Conservation (phyloP, 2,113 vertebrate species). For the Macquaria ambigua region DNA sequence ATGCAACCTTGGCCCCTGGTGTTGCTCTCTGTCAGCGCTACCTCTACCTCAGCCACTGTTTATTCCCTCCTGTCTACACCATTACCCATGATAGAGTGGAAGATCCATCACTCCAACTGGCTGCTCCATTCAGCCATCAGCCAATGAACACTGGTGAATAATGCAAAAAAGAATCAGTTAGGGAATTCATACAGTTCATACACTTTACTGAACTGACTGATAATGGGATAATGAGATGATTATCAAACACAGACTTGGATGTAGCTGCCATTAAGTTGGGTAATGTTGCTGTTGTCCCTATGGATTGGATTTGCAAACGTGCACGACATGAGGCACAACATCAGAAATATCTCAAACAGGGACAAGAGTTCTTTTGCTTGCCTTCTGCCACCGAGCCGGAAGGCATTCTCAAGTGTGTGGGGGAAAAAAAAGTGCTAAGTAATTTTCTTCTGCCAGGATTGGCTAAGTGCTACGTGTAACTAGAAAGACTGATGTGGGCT, state of each 20-base stretch:
- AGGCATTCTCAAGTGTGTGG: conserved; percentile 5
- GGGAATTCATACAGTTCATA: conserved; percentile 34
- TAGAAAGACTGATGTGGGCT: conserved; percentile 49
- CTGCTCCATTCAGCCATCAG: conserved; percentile 51
- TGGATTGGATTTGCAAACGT: conserved; percentile 22
- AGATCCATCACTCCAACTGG: conserved; percentile 67
- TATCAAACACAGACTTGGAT: conserved; percentile 62
- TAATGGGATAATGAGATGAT: conserved; percentile 75
- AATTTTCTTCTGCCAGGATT: conserved; percentile 51
- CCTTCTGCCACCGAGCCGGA: background rate
- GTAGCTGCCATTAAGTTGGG: conserved; percentile 66
- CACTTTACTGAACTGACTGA: conserved; percentile 54
- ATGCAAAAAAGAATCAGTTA: conserved; percentile 40
- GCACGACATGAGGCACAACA: too few species aligned
- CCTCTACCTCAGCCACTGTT: conserved; percentile 51
- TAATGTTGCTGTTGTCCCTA: conserved; percentile 75
- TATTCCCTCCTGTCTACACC: conserved; percentile 61
- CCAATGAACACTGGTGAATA: conserved; percentile 53
- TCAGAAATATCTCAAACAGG: background rate
- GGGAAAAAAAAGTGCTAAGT: conserved; percentile 34
- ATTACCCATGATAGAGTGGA: conserved; percentile 74
- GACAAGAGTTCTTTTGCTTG: conserved; percentile 1
- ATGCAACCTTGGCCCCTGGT: conserved; percentile 60
- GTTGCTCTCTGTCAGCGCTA: conserved; percentile 56
- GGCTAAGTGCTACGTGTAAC: conserved; percentile 50